Evolutionary conservation across 2,797 vertebrate genomes (phyloP).

Genomic region (Channallabes apus): DNA sequence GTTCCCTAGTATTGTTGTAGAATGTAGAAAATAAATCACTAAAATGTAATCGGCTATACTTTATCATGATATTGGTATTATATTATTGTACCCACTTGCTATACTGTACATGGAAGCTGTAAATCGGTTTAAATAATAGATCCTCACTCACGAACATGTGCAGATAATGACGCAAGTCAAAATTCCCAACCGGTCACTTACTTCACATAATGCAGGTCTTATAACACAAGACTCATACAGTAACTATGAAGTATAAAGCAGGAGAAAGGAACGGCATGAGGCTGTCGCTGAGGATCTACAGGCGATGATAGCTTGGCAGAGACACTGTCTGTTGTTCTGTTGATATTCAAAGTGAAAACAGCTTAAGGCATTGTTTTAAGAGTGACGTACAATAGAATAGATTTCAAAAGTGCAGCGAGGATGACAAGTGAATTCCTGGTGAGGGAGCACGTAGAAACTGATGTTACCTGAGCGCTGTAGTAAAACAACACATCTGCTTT

Average conservation of each 20-base stretch:
- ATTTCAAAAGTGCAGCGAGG: conserved; percentile 49
- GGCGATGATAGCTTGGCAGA: conserved; percentile 44
- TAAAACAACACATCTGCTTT: conserved; percentile 44
- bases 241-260: conserved; percentile 31
- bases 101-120: background rate
- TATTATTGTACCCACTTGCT: background rate
- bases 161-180: background rate
- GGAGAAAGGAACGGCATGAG: conserved; percentile 36
- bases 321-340: conserved; percentile 23
- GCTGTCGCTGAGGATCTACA: conserved; percentile 40
- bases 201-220: conserved; percentile 29
- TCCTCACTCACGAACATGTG: conserved; percentile 26
- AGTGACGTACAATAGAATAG: conserved; percentile 43
- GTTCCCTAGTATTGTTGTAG: background rate
- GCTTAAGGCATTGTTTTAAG: conserved; percentile 44
- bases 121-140: background rate
- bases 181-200: conserved; percentile 25
- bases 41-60: background rate
- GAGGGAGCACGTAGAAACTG: conserved; percentile 24
- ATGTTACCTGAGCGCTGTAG: conserved; percentile 43
- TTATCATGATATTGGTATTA: background rate
- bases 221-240: conserved; percentile 29
- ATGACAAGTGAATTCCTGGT: conserved; percentile 43
- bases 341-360: conserved; percentile 36
- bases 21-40: background rate